Conservation (phyloP, 2,888 invertebrate genomes). For the Pherbina coryleti region DNA sequence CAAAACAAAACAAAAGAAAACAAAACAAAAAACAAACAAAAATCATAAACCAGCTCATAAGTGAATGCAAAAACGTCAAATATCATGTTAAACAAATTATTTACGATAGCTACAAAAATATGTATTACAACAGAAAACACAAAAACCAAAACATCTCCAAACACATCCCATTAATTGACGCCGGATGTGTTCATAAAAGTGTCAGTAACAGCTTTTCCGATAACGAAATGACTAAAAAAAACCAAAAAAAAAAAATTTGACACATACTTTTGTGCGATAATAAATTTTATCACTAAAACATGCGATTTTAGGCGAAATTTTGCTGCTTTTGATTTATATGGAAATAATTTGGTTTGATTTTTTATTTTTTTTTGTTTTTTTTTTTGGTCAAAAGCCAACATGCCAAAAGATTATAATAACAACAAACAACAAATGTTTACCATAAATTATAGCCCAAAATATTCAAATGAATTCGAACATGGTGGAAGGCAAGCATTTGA, state of each 20-base stretch:
- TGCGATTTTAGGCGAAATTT: not conserved
- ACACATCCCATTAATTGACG: not conserved
- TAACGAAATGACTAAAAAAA: not conserved
- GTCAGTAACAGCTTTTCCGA: conserved; percentile 25
- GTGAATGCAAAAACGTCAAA: not conserved
- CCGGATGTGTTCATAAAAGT: conserved; percentile 16
- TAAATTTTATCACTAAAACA: conserved; percentile 6
- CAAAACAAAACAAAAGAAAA: too few relatives aligned
- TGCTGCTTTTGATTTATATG: not conserved
- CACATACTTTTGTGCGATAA: not conserved
- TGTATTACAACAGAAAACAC: not conserved
- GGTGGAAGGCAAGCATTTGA: too few relatives aligned
- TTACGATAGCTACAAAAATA: not conserved
- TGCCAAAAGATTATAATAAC: too few relatives aligned
- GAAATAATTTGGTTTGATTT: not conserved
- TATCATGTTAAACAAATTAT: not conserved
- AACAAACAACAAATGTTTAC: too few relatives aligned
- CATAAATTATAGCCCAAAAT: too few relatives aligned
- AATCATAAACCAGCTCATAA: not conserved
- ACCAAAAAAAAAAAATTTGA: not conserved
- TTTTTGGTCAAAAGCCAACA: not conserved
- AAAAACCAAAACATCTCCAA: not conserved
- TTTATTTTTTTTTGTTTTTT: not conserved
- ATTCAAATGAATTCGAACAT: too few relatives aligned
- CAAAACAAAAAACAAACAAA: too few relatives aligned